Percentiles rank a stretch among this genome's conserved stretches.
These are phyloP conservation scores for Lissonota sp. DNA, from an alignment of 2,888 invertebrate species.

Conservation along the genomic window DNA sequence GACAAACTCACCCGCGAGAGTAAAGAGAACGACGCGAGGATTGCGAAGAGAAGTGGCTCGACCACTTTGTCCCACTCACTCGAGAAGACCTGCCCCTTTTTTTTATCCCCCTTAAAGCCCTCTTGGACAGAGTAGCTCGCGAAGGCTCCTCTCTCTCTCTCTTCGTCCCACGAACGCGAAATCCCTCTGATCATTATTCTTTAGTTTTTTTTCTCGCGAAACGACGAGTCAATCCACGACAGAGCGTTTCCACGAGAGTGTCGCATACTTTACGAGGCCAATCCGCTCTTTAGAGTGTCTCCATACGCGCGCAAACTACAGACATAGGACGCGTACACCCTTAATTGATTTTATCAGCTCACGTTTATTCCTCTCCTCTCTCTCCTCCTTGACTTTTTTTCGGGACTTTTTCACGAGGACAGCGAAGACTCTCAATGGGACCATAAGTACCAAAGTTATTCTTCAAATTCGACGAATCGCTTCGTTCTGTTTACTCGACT, in stretches of 20 bases:
- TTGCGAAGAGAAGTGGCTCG: constrained; percentile 78
- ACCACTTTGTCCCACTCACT: constrained; percentile 81
- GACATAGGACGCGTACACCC: constrained; percentile 38
- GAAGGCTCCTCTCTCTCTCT: constrained; percentile 15
- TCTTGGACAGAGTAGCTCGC: constrained; percentile 21
- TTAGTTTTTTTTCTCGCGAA: constrained; percentile 12
- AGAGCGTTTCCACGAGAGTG: constrained; percentile 52
- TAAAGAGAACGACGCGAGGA: constrained; percentile 56
- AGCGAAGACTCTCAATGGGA: not conserved
- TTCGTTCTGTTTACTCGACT: not conserved
- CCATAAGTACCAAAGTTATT: not conserved
- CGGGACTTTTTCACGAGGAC: not conserved
- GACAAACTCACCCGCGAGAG: constrained; percentile 10
- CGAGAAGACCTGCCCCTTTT: constrained; percentile 36
- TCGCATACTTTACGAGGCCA: constrained; percentile 64
- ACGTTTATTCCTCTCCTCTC: not conserved
- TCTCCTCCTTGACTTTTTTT: not conserved
- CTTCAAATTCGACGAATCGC: not conserved
- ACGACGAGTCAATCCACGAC: constrained; percentile 66
- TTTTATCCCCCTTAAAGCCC: not conserved
- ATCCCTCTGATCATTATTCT: constrained; percentile 33
- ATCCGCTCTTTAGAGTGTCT: constrained; percentile 16
- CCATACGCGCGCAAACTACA: constrained; percentile 11
- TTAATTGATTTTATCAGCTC: constrained; percentile 60
- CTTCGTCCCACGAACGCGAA: constrained; percentile 55